phyloP scores from a whole-genome alignment of 2,113 vertebrate genomes.

The Pithys albifrons region DNA sequence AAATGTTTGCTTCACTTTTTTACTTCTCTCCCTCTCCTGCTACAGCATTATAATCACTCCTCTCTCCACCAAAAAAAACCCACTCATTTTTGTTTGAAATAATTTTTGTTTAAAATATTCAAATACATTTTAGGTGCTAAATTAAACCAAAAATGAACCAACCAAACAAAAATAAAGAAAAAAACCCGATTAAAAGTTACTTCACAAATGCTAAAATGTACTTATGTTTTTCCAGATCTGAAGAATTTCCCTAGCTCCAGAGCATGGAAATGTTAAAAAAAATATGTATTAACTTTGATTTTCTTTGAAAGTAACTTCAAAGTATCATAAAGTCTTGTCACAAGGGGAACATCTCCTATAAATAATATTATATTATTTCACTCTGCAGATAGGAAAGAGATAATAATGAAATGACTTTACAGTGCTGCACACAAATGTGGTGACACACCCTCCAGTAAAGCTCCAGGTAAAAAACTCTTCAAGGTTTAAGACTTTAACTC shows the following conservation, averaged over 20 bases:
- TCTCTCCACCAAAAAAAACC: neutral
- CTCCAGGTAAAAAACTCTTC: neutral
- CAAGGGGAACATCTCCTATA: neutral
- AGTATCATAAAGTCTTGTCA: neutral
- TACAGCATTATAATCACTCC: neutral
- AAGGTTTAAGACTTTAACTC: neutral
- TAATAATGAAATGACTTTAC: neutral
- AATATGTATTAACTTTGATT: neutral
- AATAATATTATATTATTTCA: neutral
- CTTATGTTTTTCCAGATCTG: neutral
- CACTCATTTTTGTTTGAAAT: neutral
- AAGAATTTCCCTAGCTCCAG: neutral
- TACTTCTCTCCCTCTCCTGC: neutral
- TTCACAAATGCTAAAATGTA: neutral
- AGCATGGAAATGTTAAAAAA: neutral
- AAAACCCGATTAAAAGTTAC: neutral
- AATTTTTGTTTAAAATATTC: neutral
- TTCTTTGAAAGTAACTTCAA: neutral
- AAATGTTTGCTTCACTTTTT: neutral
- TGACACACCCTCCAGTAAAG: neutral
- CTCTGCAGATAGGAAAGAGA: neutral
- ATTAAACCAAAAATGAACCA: neutral
- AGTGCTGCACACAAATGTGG: neutral
- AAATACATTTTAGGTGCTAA: neutral
- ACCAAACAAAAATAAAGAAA: neutral